Evolutionary conservation across 2,113 vertebrate species (phyloP), one percentile per base, ranked within the genome.

Genomic region (Oryzias curvinotus): DNA sequence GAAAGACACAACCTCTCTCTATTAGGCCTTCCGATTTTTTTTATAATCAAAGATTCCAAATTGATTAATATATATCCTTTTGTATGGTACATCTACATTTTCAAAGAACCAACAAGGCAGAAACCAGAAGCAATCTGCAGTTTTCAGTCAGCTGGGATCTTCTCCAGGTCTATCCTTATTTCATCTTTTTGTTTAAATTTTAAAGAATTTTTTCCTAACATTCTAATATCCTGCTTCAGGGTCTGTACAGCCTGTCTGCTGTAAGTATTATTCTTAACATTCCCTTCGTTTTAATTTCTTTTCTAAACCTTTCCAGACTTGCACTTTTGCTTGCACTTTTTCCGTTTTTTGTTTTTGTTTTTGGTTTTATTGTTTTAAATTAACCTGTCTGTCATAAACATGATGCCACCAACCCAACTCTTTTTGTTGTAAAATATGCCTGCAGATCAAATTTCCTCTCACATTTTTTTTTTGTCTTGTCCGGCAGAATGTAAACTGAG

Each of bases 211-310:
- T 12, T 18, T n/a, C n/a, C n/a, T n/a, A n/a, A n/a, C n/a, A 4
- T 48, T 49, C 19, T 62, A 36, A 52, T 25, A 15, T 49, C 25
- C 0, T 51, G 4, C 1, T 57, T 4, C n/a, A 46, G 44, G 28
- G 26, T 68, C 7, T 41, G 18, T 14, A 41, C 5, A 62, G 48
- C 45, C 58, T 58, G 56, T 68, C 68, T 63, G 42, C 26, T 43
- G 68, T 57, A 60, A 65, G 25, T 25, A 26, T 14, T 19, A 42
- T 61, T 67, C 61, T 64, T 7, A 52, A 62, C 72, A 66, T 23
- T 68, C 17, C 7, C 7, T 46, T 59, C 52, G n/a, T 68, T 21
- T 68, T 66, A 60, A 14, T 2, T 64, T 26, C 12, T 63, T 67
- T 58, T 25, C 17, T 21, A 26, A 51, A 21, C 21, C 1, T 71